Conservation (phyloP, 2,888 invertebrate genomes). For the Anodontia alba region DNA sequence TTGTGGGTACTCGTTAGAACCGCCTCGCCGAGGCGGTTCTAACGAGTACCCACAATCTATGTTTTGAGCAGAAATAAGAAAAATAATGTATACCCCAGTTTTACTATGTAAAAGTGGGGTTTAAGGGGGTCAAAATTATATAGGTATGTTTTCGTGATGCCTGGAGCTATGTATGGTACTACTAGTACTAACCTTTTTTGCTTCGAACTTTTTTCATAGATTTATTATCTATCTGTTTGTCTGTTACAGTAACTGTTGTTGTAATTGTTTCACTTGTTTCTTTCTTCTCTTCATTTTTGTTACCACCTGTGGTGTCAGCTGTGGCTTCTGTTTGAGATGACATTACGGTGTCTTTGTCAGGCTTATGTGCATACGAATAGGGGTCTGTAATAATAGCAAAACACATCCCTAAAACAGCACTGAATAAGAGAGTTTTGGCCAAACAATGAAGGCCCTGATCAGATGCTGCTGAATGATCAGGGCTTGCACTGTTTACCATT, state of each 20-base stretch:
- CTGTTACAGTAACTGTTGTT: conserved; percentile 12
- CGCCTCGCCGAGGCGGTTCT: too few species aligned
- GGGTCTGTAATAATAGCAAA: conserved; percentile 27
- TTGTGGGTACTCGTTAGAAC: too few species aligned
- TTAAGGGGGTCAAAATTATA: too few species aligned
- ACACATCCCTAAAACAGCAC: too few species aligned
- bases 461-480: not conserved
- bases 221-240: conserved; percentile 30
- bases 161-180: too few species aligned
- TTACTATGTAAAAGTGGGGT: too few species aligned
- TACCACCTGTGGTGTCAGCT: not conserved
- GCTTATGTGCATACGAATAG: conserved; percentile 12
- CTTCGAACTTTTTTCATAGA: conserved; percentile 58
- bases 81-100: too few species aligned
- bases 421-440: too few species aligned
- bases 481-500: not conserved
- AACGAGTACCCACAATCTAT: too few species aligned
- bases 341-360: conserved; percentile 1
- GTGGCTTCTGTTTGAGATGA: conserved; percentile 9
- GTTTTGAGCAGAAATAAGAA: too few species aligned
- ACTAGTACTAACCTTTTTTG: conserved; percentile 51
- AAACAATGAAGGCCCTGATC: not conserved
- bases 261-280: not conserved
- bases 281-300: not conserved
- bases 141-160: too few species aligned